A percentile compares a stretch with the other conserved stretches of the same genome.
Evolutionary conservation across 2,797 vertebrate species (phyloP).

Genomic region (Hafferia zeledoni): DNA sequence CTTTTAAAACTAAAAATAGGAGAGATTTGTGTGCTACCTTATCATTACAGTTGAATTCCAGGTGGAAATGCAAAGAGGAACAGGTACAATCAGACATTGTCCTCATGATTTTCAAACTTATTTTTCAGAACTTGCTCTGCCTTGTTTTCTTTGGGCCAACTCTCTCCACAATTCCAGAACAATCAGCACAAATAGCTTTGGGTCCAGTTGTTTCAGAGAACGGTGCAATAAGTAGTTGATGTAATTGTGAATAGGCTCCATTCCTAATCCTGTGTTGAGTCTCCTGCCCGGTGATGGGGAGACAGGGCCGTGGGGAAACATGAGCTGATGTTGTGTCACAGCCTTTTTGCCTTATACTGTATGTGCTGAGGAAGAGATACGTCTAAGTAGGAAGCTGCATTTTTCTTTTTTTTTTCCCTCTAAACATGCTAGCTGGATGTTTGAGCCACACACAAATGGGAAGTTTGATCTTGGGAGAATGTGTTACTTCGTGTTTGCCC

Average conservation of each 20-base stretch:
- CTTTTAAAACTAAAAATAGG: background rate
- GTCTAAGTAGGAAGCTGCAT: background rate
- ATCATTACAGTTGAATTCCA: background rate
- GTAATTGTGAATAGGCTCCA: background rate
- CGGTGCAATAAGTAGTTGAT: background rate
- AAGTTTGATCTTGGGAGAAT: background rate
- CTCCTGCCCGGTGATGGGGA: background rate
- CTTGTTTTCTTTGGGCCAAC: background rate
- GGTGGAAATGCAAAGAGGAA: background rate
- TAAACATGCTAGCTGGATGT: background rate
- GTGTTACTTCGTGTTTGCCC: background rate
- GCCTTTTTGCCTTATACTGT: fast-evolving
- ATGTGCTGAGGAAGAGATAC: background rate
- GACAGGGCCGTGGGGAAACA: background rate
- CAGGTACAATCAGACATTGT: background rate
- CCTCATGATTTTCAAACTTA: background rate
- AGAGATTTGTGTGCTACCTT: background rate
- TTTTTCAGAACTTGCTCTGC: background rate
- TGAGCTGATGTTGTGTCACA: background rate
- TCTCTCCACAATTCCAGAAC: background rate
- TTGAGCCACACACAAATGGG: background rate
- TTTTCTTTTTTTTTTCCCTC: background rate
- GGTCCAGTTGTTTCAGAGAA: background rate
- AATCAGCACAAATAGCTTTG: background rate
- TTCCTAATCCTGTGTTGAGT: background rate